Conservation (phyloP, 30 jellyfish, hydroid and myxozoan species). For the Turritopsis dohrnii region DNA sequence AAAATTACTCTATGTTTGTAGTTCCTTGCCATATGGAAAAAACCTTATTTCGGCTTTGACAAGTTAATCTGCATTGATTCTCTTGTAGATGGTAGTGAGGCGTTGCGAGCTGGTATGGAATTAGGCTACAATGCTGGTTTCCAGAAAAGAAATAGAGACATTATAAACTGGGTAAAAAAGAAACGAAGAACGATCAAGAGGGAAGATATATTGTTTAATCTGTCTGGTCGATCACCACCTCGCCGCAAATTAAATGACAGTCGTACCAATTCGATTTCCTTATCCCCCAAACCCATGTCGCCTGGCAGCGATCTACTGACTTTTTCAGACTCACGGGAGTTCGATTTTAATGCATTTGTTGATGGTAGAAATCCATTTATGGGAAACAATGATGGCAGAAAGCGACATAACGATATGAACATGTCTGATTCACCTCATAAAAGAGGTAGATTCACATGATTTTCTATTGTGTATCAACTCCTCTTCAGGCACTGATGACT, state of each 20-base stretch:
- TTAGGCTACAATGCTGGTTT: conserved; percentile 69
- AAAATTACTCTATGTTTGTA: no score
- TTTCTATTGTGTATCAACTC: neutral
- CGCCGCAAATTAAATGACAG: conserved; percentile 70
- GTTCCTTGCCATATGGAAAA: no score
- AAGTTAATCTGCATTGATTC: neutral
- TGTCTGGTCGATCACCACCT: conserved; percentile 92
- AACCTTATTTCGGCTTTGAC: no score
- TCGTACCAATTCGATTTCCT: conserved; percentile 36
- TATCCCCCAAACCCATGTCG: conserved; percentile 30
- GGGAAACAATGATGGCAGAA: conserved; percentile 54
- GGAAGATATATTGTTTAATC: conserved; percentile 71
- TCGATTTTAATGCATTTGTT: conserved; percentile 22
- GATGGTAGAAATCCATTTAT: conserved; percentile 14
- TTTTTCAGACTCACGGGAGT: conserved; percentile 10
- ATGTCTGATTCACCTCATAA: conserved; percentile 32
- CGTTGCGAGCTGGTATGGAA: conserved; percentile 69
- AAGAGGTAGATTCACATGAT: conserved; percentile 10
- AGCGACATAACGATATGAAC: conserved; percentile 44
- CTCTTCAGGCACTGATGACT: no score
- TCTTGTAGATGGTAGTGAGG: conserved; percentile 72
- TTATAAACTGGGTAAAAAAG: conserved; percentile 75
- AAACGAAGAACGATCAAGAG: conserved; percentile 67
- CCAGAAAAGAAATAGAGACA: conserved; percentile 69
- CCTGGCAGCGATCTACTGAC: conserved; percentile 7